Evolutionary conservation across 2,797 vertebrate species (phyloP), one percentile per base, ranked within the genome.

Genomic region (Adrianichthys oophorus): DNA sequence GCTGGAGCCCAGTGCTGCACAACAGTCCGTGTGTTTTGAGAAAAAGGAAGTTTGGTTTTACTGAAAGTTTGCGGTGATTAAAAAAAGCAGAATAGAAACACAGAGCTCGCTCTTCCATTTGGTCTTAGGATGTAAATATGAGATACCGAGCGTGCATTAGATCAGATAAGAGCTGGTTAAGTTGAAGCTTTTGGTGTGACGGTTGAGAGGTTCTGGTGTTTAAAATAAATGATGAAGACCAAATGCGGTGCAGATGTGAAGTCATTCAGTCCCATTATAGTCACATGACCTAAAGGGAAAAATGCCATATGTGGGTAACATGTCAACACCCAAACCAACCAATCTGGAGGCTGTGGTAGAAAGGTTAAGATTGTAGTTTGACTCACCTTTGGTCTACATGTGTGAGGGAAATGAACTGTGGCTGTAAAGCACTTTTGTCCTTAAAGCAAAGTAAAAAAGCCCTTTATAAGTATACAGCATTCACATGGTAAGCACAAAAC

Each of bases 31-130:
- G 15, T 23, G 23, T 37, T 37, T 37, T 37, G 12, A 49, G 74
- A 70, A 67, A 69, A 59, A 26, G 56, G 61, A 74, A 54, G 42
- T 59, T 3, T 44, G 4, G 3, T 29, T 15, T 51, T 7, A 49
- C 54, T 44, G 5, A 18, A 29, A 5, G 37, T 40, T 57, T 60
- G 50, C 49, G 62, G 23, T 37, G 32, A 37, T 37, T 37, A 29
- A 57, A 3, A 60, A 76, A 59, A 55, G 59, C 65, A 74, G 74
- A 84, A 80, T 52, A 66, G 60, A 70, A 72, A 76, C 53, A n/a
- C 1, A 6, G 15, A 46, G 55, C 56, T 10, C 13, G 19, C 15
- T 54, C 5, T 40, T 7, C 15, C 47, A 53, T 45, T 59, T 19
- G 15, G 15, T 52, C 29, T 45, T 17, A 24, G 41, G 13, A 48